Conservation (phyloP, 2,113 vertebrate species). For the Rhagologus leucostigma region DNA sequence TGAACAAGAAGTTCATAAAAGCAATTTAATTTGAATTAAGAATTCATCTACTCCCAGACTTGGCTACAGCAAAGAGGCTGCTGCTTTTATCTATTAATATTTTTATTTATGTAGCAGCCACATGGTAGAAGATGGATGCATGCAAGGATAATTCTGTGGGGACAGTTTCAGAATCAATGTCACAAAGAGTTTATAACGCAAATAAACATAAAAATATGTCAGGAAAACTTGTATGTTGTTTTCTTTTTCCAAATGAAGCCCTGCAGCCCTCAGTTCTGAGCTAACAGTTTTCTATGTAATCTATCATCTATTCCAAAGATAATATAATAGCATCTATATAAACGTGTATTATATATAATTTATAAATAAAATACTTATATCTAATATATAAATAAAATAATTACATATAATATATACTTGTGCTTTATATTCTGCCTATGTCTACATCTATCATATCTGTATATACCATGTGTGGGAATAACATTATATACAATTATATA, state of each 20-base stretch:
- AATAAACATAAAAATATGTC: background rate
- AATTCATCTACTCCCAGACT: background rate
- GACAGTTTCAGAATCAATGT: background rate
- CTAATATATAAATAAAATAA: background rate
- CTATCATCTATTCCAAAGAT: background rate
- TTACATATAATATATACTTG: background rate
- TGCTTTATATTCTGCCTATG: background rate
- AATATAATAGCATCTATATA: background rate
- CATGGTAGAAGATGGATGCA: background rate
- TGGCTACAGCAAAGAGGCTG: background rate
- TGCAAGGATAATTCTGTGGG: background rate
- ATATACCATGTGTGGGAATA: background rate
- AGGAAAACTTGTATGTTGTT: background rate
- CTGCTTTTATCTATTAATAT: background rate
- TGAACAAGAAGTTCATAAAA: slow-evolving; percentile 55
- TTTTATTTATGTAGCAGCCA: background rate
- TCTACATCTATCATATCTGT: too few species aligned
- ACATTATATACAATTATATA: too few species aligned
- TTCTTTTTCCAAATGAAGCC: background rate
- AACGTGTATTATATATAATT: too few species aligned
- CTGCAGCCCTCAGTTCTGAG: background rate
- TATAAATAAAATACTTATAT: background rate
- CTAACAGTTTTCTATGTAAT: background rate
- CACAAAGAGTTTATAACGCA: background rate
- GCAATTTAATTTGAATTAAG: slow-evolving; percentile 51